Evolutionary conservation across 2,113 vertebrate genomes (phyloP).

Genomic region (Tetrax tetrax): DNA sequence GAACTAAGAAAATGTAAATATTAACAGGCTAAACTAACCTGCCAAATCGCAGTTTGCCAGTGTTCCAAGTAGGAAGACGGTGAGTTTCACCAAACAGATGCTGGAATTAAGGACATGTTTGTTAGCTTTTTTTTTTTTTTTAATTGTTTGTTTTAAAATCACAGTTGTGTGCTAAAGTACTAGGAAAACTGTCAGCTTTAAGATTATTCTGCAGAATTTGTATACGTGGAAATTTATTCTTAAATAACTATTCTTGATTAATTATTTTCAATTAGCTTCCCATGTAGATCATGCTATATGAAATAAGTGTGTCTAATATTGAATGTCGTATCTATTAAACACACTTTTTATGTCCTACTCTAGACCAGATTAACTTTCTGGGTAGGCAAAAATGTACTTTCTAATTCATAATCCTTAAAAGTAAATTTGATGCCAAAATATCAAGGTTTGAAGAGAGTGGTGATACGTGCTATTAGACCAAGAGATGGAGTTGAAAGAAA

Average conservation of each 20-base stretch:
- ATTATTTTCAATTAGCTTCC: neutral
- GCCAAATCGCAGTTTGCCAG: neutral
- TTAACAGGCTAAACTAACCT: conserved; percentile 9
- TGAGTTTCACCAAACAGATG: neutral
- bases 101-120: neutral
- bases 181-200: neutral
- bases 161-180: neutral
- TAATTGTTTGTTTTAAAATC: neutral
- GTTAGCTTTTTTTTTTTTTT: neutral
- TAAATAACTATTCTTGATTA: neutral
- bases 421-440: neutral
- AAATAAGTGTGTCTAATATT: neutral
- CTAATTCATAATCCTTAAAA: neutral
- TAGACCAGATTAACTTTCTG: neutral
- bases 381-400: neutral
- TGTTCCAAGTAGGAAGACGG: neutral
- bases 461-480: neutral
- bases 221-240: neutral
- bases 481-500: neutral
- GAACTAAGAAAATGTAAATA: conserved; percentile 43
- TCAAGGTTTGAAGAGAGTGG: neutral
- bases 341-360: neutral
- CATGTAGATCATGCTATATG: neutral
- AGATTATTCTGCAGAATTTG: neutral
- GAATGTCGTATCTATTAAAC: neutral